A percentile compares a stretch with the other conserved stretches of the same genome.
phyloP scores from a whole-genome alignment of 2,797 vertebrate genomes.

The Enteromius mattozi region DNA sequence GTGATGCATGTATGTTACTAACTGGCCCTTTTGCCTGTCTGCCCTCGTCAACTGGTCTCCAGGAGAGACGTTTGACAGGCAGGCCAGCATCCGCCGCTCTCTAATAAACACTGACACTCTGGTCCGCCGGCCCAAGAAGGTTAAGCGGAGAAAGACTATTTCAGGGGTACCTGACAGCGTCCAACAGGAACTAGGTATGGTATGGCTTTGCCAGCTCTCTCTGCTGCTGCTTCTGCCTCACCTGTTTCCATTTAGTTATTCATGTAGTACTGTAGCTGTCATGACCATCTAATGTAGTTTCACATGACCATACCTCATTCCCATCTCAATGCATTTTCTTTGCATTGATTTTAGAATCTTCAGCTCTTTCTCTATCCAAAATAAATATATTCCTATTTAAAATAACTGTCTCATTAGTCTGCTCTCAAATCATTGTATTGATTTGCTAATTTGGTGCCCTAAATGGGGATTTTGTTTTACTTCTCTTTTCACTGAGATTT shows the following conservation, averaged over 20 bases:
- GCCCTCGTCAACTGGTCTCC: conserved; percentile 79
- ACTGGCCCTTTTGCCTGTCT: conserved; percentile 79
- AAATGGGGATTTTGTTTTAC: conserved; percentile 1
- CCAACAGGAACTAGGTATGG: conserved; percentile 99
- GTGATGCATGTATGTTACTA: conserved; percentile 88
- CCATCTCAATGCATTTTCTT: background rate
- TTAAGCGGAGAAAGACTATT: conserved; percentile 99
- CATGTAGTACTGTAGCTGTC: conserved; percentile 44
- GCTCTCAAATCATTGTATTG: background rate
- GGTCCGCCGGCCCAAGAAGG: conserved; percentile 98
- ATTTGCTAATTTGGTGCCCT: background rate
- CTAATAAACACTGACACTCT: conserved; percentile 98
- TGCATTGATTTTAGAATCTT: conserved; percentile 14
- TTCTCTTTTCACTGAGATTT: background rate
- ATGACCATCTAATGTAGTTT: conserved; percentile 27
- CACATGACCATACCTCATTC: background rate
- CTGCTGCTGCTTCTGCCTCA: conserved; percentile 50
- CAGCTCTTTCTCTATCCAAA: background rate
- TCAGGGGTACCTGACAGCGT: conserved; percentile 98
- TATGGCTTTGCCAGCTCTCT: conserved; percentile 61
- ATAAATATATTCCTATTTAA: background rate
- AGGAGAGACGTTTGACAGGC: conserved; percentile 99
- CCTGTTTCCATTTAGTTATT: conserved; percentile 53
- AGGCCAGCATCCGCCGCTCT: conserved; percentile 97
- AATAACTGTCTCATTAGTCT: background rate